Evolutionary conservation across 2,797 vertebrate species (phyloP), one percentile per base, ranked within the genome.

Genomic region (Calcarius lapponicus): DNA sequence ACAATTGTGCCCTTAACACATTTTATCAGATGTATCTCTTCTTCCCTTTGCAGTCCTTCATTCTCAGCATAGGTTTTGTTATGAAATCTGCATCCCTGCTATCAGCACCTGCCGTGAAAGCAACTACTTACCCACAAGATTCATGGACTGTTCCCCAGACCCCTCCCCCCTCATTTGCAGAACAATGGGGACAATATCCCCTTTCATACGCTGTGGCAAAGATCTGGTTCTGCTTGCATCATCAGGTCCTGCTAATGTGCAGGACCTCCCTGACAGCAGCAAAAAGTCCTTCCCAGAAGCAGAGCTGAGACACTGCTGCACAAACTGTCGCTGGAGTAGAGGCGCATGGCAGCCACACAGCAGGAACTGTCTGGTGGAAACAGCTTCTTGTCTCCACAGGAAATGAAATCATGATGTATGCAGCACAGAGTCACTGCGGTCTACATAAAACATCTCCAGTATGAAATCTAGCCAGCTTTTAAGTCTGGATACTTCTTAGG

Each of bases 301-400:
- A 75, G 34, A 62, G 12, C 5, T 26, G 24, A 34, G 67, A 57
- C 16, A 4, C 5, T 38, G 9, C 21, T 53, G 18, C 38, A 71
- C 28, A 51, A 16, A 28, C 12, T 14, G 7, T 25, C 20, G 17
- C 19, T 67, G 0, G 0, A 8, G 11, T 48, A 14, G 24, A 25
- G 34, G 16, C 9, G 34, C 1, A 1, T 22, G 34, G 21, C 6
- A 81, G 50, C 28, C 5, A 7, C 24, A 29, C 22, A 79, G 24
- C 17, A n/a, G 32, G 13, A 60, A 2, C 7, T 42, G 5, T 9
- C 36, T 54, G 13, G 20, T 11, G 18, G n/a, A 51, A 43, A 42
- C 6, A 47, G 5, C 15, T 57, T 13, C 31, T 51, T 65, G 11
- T 71, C 2, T 1, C 13, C 38, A 36, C 10, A 6, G 1, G 2